Conservation (phyloP, 2,113 vertebrate species). For the Embiotoca jacksoni region DNA sequence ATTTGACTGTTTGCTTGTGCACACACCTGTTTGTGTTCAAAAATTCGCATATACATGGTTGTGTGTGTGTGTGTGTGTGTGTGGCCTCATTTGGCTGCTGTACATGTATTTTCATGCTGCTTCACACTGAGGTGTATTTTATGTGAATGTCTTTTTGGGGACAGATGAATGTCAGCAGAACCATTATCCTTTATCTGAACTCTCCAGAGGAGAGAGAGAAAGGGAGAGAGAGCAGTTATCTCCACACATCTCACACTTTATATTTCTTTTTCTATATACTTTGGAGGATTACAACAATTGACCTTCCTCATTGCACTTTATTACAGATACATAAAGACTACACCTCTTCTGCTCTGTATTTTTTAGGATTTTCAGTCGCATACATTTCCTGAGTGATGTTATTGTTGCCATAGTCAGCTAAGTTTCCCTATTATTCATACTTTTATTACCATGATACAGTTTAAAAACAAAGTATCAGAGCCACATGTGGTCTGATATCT, state of each 20-base stretch:
- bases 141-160: slow-evolving; percentile 67
- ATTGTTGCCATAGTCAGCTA: neutral
- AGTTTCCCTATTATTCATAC: neutral
- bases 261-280: neutral
- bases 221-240: neutral
- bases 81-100: neutral
- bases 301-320: neutral
- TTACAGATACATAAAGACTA: neutral
- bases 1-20: neutral
- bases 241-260: neutral
- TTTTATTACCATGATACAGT: too few relatives aligned
- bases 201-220: slow-evolving; percentile 43
- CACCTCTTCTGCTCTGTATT: neutral
- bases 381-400: neutral
- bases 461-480: neutral
- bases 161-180: slow-evolving; percentile 76
- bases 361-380: neutral
- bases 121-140: slow-evolving; percentile 43
- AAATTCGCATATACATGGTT: neutral
- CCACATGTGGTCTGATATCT: neutral
- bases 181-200: slow-evolving; percentile 78
- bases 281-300: neutral
- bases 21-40: slow-evolving; percentile 6
- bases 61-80: neutral
- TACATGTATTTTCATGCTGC: slow-evolving; percentile 26